These are phyloP conservation scores for Priocnemis perturbator DNA, from an alignment of 2,888 invertebrate species.

Conservation along the genomic window DNA sequence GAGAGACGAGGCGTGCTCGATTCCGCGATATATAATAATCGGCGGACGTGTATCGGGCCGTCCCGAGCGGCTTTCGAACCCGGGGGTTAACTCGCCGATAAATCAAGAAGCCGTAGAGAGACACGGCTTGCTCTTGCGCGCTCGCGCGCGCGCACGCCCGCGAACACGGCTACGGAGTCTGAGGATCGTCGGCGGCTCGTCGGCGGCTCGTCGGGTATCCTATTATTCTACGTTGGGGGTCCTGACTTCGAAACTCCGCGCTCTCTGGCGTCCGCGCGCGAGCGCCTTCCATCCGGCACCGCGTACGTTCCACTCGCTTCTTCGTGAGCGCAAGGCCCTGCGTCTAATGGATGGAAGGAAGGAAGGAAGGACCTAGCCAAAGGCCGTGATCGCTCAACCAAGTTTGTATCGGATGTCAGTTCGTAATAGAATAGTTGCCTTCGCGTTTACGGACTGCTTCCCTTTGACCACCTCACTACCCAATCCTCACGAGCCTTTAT, in stretches of 20 bases:
- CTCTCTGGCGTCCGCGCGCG: slow-evolving; percentile 37
- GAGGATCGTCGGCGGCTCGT: slow-evolving; percentile 52
- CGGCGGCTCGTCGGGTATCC: slow-evolving; percentile 61
- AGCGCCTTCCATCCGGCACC: slow-evolving; percentile 6
- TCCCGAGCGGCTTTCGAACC: slow-evolving; percentile 58
- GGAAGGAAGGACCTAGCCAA: slow-evolving; percentile 53
- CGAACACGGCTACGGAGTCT: slow-evolving; percentile 63
- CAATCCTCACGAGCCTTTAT: slow-evolving; percentile 6
- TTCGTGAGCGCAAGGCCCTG: slow-evolving; percentile 20
- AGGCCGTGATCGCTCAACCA: slow-evolving; percentile 69
- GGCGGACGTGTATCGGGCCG: slow-evolving; percentile 52
- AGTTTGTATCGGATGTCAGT: slow-evolving; percentile 74
- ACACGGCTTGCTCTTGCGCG: too few species aligned
- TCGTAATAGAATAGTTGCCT: slow-evolving; percentile 72
- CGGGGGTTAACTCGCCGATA: slow-evolving; percentile 71
- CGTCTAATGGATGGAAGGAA: slow-evolving; percentile 17
- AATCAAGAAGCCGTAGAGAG: slow-evolving; percentile 72
- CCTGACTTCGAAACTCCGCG: slow-evolving; percentile 18
- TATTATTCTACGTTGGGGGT: slow-evolving; percentile 67
- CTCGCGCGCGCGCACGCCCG: neutral
- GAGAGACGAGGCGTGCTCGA: neutral
- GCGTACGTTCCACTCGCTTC: slow-evolving; percentile 2
- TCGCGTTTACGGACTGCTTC: slow-evolving; percentile 65
- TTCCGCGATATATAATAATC: slow-evolving; percentile 57
- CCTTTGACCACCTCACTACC: slow-evolving; percentile 55